Conservation (phyloP, 1,140 invertebrate genomes). For the Aphaenogaster floridana region DNA sequence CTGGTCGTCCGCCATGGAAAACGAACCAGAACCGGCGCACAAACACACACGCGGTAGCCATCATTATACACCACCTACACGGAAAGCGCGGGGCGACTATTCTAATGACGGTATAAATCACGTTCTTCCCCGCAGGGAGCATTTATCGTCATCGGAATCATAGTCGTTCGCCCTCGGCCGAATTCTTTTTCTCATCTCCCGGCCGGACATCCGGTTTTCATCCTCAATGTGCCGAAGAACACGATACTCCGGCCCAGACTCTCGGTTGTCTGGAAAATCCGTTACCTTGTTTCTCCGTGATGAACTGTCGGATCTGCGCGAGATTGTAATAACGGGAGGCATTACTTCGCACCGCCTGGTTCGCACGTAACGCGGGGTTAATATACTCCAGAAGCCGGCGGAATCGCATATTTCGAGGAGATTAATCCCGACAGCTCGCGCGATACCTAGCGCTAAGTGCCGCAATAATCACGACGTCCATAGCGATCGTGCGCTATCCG, state of each 20-base stretch:
- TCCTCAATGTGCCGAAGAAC: conserved; percentile 53
- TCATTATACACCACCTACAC: conserved; percentile 79
- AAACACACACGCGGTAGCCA: conserved; percentile 60
- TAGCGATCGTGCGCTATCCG: background rate
- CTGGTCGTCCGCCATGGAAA: conserved; percentile 38
- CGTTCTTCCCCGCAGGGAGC: conserved; percentile 68
- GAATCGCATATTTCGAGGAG: conserved; percentile 9
- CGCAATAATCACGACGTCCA: conserved; percentile 17
- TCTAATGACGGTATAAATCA: conserved; percentile 82
- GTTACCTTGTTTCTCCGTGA: background rate
- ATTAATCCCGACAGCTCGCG: background rate
- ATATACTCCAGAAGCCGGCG: conserved; percentile 21
- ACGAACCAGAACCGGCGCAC: conserved; percentile 22
- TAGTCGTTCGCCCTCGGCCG: conserved; percentile 22
- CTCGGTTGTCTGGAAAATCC: conserved; percentile 7
- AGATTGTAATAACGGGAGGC: conserved; percentile 42
- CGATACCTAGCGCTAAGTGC: background rate
- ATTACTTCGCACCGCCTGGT: conserved; percentile 21
- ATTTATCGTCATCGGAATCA: conserved; percentile 81
- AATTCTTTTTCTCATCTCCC: conserved; percentile 42
- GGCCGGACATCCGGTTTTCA: conserved; percentile 9
- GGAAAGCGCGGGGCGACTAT: conserved; percentile 71
- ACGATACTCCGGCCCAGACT: background rate
- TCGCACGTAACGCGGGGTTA: conserved; percentile 21
- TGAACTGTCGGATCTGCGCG: conserved; percentile 16